phyloP scores from a whole-genome alignment of 2,113 vertebrate genomes.

The Octodon degus region DNA sequence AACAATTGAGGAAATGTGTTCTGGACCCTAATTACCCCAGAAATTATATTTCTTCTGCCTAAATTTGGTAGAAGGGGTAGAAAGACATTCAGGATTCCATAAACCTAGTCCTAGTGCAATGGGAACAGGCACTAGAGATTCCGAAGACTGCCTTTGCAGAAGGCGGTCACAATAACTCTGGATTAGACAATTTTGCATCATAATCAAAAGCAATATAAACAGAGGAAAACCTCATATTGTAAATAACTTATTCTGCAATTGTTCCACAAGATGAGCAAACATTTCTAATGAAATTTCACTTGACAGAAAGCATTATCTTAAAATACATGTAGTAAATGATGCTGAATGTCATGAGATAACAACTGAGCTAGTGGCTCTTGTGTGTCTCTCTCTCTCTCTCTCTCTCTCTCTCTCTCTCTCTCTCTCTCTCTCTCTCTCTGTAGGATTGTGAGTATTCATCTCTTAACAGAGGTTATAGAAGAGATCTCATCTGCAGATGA shows the following conservation, averaged over 20 bases:
- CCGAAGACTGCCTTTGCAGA: background rate
- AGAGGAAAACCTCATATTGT: background rate
- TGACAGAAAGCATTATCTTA: background rate
- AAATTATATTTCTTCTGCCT: background rate
- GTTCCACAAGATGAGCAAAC: background rate
- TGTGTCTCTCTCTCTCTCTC: background rate
- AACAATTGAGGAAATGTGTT: background rate
- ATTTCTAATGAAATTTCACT: background rate
- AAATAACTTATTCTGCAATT: background rate
- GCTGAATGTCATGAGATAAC: background rate
- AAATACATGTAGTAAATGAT: background rate
- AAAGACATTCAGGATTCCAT: background rate
- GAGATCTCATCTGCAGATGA: background rate
- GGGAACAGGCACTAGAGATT: background rate
- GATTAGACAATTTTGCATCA: background rate
- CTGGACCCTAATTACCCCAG: background rate
- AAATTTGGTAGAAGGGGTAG: background rate
- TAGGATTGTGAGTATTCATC: background rate
- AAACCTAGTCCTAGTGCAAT: background rate
- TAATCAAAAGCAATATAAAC: constrained; percentile 14
- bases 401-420: background rate
- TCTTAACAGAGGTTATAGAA: background rate
- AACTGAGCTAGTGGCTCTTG: background rate
- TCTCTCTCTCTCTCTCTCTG: too few relatives aligned
- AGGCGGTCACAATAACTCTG: background rate